These are phyloP conservation scores for Sitta europaea DNA, from an alignment of 2,113 vertebrate species.

Conservation along the genomic window DNA sequence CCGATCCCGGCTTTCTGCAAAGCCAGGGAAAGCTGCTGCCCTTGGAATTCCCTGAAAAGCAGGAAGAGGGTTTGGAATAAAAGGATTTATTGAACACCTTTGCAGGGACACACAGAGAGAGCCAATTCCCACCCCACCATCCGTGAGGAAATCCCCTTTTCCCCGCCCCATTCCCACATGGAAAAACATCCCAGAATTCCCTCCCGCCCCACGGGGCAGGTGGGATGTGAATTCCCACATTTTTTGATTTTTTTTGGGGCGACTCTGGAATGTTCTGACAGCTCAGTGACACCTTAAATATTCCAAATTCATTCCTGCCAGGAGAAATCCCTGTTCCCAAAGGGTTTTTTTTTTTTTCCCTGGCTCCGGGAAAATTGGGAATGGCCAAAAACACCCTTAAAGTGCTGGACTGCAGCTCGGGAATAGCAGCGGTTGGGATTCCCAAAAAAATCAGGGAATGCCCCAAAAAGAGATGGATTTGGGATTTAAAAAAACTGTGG, in stretches of 20 bases:
- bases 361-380: neutral
- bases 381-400: conserved; percentile 57
- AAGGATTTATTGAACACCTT: conserved; percentile 11
- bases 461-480: neutral
- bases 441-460: neutral
- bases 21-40: neutral
- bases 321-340: neutral
- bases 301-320: neutral
- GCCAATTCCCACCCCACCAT: accelerated
- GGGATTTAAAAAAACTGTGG: neutral
- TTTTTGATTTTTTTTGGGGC: too few species aligned
- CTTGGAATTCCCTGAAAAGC: neutral
- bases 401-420: conserved; percentile 68
- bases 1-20: neutral
- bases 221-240: neutral
- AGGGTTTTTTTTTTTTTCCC: too few species aligned
- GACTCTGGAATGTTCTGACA: neutral
- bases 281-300: neutral
- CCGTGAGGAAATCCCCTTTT: neutral
- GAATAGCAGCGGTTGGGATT: conserved; percentile 64
- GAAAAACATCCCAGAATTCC: neutral
- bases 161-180: neutral
- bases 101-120: neutral
- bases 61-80: neutral
- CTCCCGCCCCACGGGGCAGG: accelerated